phyloP scores from a whole-genome alignment of 2,888 invertebrate species.

The Dorcus parallelipipedus region DNA sequence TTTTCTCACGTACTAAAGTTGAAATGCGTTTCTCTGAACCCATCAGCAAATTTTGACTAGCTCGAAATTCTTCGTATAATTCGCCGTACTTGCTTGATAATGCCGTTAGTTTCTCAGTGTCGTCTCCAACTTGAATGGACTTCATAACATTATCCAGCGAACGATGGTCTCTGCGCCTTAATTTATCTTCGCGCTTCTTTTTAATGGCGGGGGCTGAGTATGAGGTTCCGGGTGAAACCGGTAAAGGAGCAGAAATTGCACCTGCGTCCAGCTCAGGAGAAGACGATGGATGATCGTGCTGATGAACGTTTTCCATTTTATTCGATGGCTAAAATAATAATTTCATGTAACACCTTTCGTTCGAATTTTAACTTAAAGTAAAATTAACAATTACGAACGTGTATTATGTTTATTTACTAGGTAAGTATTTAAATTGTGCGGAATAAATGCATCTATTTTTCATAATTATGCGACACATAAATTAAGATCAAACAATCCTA shows the following conservation, averaged over 20 bases:
- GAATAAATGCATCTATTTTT: too few species aligned
- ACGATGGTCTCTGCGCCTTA: not conserved
- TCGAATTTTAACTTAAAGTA: too few species aligned
- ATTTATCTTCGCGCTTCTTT: not conserved
- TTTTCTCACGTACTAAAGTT: not conserved
- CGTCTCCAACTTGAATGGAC: not conserved
- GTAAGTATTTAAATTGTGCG: too few species aligned
- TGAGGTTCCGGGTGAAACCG: not conserved
- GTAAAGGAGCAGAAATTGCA: not conserved
- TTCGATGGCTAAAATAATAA: too few species aligned
- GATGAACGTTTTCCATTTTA: too few species aligned
- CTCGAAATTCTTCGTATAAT: not conserved
- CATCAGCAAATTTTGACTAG: not conserved
- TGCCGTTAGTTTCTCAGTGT: not conserved
- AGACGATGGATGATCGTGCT: too few species aligned
- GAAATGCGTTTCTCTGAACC: not conserved
- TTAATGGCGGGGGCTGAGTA: not conserved
- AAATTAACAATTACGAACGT: too few species aligned
- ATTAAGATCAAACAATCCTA: not conserved
- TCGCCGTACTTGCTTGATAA: not conserved
- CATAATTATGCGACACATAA: not conserved
- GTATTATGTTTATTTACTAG: too few species aligned
- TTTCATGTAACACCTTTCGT: too few species aligned
- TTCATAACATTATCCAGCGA: not conserved
- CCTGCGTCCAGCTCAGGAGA: not conserved